phyloP scores from a whole-genome alignment of 1,140 invertebrate genomes.

The Ditylenchus dipsaci region DNA sequence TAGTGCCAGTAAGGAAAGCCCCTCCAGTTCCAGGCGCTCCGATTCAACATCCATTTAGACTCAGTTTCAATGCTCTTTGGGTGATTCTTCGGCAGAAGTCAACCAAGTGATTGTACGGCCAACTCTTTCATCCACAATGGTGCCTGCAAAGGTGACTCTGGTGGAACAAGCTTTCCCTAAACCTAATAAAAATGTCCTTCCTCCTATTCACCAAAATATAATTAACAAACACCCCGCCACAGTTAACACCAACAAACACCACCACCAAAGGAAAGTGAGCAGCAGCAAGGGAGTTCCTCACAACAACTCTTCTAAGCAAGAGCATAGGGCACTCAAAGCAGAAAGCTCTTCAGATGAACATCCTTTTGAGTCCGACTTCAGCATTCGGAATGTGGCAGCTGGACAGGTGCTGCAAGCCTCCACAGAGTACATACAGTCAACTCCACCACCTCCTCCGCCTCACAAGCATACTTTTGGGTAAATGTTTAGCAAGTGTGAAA shows the following conservation, averaged over 20 bases:
- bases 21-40: slow-evolving; percentile 42
- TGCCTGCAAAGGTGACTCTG: neutral
- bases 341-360: neutral
- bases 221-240: neutral
- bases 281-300: neutral
- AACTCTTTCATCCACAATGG: neutral
- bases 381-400: neutral
- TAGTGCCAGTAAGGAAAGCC: slow-evolving; percentile 51
- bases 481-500: neutral
- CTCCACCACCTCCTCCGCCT: neutral
- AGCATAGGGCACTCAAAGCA: neutral
- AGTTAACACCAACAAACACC: too few species aligned
- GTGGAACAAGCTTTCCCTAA: neutral
- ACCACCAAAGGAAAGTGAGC: neutral
- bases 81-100: neutral
- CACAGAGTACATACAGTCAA: neutral
- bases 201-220: neutral
- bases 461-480: neutral
- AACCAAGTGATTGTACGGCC: neutral
- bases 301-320: neutral
- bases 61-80: slow-evolving; percentile 30
- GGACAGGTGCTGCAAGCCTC: too few species aligned
- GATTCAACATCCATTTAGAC: slow-evolving; percentile 4
- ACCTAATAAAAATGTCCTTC: neutral
- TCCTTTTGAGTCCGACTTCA: neutral